Base-by-base conservation (phyloP, 2,888 invertebrate species). In the Leptothorax acervorum region DNA sequence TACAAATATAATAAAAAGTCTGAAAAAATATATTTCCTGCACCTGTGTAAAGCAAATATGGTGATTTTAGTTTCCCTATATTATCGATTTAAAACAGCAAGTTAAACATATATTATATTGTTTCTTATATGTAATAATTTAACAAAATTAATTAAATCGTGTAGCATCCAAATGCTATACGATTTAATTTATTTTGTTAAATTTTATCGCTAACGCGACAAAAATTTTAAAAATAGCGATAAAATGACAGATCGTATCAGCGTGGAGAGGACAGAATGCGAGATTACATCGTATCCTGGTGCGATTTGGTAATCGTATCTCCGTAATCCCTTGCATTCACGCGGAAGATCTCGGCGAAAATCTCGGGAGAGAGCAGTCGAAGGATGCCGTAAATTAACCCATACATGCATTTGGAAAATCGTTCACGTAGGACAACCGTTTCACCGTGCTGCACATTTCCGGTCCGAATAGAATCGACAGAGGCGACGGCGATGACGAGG, bases 351-450 rank as follows among this genome's bases (percentile, higher is more conserved):
- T 73, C 55, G 79, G 48, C 18, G 73, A 60, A 73, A 73, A 81
- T 81, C 60, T 81, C 48, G 60, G 51, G 15, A 42, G 15, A 42
- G 39, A 28, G 66, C 66, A 73, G 55, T 70, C 45, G 78, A 45
- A n/a, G 35, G 76, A 76, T 65, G 63, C 68, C 48, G 55, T 71
- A 82, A 84, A 84, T 84, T 84, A 84, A 81, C 71, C 65, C 63
- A 63, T 62, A 70, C 70, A 45, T 23, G 79, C 35, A 81, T 82
- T 71, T 48, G 31, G 35, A 55, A 86, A 86, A 74, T 81, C 85
- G 89, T 57, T 83, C 65, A 70, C 86, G 76, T 82, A 82, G 66
- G 39, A 48, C 45, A 75, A 62, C 71, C 75, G 65, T 79, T 57
- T 51, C 35, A 31, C 23, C 79, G 73, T 71, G 28, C 73, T 62